phyloP scores from a whole-genome alignment of 2,113 vertebrate species.

The Camelus bactrianus region DNA sequence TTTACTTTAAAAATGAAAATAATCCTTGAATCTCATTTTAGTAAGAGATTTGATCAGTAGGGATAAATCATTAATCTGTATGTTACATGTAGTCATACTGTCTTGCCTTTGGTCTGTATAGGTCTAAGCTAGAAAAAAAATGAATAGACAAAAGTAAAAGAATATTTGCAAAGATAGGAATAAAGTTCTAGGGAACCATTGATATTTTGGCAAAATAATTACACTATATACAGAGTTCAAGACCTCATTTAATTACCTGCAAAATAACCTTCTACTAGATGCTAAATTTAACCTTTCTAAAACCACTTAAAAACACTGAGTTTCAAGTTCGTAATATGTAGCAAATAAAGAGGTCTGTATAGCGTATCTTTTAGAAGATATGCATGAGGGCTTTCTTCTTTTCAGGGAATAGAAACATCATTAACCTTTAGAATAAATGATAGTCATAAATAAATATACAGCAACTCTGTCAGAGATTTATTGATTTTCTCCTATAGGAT shows the following conservation, averaged over 20 bases:
- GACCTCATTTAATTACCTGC: conserved; percentile 53
- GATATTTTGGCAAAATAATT: conserved; percentile 38
- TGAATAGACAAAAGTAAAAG: conserved; percentile 23
- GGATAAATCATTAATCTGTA: conserved; percentile 67
- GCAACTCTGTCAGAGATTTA: not conserved
- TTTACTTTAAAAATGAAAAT: conserved; percentile 80
- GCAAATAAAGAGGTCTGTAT: not conserved
- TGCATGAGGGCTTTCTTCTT: not conserved
- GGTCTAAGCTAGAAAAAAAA: conserved; percentile 54
- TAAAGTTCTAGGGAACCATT: not conserved
- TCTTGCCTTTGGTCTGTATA: not conserved
- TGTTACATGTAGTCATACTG: not conserved
- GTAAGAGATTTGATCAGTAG: conserved; percentile 74
- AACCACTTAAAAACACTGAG: conserved; percentile 51
- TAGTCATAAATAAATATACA: not conserved
- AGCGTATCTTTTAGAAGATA: conserved; percentile 36
- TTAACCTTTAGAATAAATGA: conserved; percentile 21
- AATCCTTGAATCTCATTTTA: conserved; percentile 74
- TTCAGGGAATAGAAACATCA: not conserved
- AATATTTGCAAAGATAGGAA: conserved; percentile 7
- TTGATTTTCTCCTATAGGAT: not conserved
- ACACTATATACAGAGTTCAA: conserved; percentile 3
- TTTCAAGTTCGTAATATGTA: conserved; percentile 50
- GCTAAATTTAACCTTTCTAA: conserved; percentile 41
- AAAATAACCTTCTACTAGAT: conserved; percentile 29